phyloP scores from a whole-genome alignment of 2,888 invertebrate genomes.

The Agapostemon virescens region DNA sequence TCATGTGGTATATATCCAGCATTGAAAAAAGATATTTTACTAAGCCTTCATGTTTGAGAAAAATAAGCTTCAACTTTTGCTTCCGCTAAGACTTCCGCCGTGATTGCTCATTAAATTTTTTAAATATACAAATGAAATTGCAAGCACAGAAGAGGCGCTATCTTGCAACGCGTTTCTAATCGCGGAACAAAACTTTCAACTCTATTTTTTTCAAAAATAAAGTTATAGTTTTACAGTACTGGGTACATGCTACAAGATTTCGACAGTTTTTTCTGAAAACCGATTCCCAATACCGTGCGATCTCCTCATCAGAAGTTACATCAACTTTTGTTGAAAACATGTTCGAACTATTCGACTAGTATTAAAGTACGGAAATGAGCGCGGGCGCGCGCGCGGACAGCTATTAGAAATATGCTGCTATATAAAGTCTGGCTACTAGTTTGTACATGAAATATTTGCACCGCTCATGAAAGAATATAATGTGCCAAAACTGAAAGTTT shows the following conservation, averaged over 20 bases:
- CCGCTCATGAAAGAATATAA: slow-evolving; percentile 39
- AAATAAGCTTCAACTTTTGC: not conserved
- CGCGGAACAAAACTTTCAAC: not conserved
- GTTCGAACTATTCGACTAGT: slow-evolving; percentile 37
- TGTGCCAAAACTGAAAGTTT: slow-evolving; percentile 57
- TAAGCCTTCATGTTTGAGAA: not conserved
- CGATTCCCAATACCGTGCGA: not conserved
- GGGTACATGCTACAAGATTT: not conserved
- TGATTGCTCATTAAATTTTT: not conserved
- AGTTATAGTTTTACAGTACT: not conserved
- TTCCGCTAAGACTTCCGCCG: not conserved
- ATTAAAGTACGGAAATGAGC: slow-evolving; percentile 30
- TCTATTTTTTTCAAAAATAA: not conserved
- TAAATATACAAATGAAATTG: not conserved
- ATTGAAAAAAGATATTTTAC: not conserved
- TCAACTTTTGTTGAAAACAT: slow-evolving; percentile 9
- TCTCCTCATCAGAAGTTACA: slow-evolving; percentile 25
- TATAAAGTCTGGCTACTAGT: slow-evolving; percentile 44
- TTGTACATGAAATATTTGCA: slow-evolving; percentile 45
- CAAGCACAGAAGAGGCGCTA: not conserved
- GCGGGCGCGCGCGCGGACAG: slow-evolving; percentile 17
- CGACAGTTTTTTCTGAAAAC: not conserved
- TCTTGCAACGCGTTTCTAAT: not conserved
- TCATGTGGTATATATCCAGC: not conserved
- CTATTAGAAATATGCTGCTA: slow-evolving; percentile 47